These are phyloP conservation scores for Macrophya annulata DNA, from an alignment of 2,888 invertebrate species.

Conservation along the genomic window DNA sequence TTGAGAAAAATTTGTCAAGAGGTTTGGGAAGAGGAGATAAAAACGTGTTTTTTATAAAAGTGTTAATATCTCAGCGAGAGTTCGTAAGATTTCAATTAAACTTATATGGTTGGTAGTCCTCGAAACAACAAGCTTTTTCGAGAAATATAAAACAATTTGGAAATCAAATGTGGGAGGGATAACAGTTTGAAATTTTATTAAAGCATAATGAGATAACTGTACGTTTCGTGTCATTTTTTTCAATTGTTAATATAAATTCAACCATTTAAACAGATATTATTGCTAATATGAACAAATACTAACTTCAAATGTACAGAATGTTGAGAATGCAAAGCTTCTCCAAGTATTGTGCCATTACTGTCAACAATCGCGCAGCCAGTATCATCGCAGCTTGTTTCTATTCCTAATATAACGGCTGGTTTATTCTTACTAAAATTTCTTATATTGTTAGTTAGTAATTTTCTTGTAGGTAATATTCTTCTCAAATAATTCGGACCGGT, in stretches of 20 bases:
- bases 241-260: too few species aligned
- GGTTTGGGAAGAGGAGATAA: neutral
- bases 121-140: neutral
- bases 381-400: slow-evolving; percentile 99
- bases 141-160: neutral
- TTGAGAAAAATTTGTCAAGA: too few species aligned
- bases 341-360: slow-evolving; percentile 86
- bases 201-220: neutral
- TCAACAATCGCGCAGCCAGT: slow-evolving; percentile 95
- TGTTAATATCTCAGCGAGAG: neutral
- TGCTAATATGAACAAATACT: slow-evolving; percentile 61
- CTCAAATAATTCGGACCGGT: neutral
- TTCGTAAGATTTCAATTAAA: neutral
- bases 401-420: slow-evolving; percentile 86
- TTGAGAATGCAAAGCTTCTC: slow-evolving; percentile 92
- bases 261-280: neutral
- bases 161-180: neutral
- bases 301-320: slow-evolving; percentile 88
- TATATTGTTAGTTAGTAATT: neutral
- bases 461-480: neutral
- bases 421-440: slow-evolving; percentile 56
- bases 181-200: neutral
- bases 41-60: neutral
- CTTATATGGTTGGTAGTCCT: neutral
- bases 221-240: too few species aligned